Evolutionary conservation across 2,888 invertebrate species (phyloP).

Genomic region (Philonicus albiceps): DNA sequence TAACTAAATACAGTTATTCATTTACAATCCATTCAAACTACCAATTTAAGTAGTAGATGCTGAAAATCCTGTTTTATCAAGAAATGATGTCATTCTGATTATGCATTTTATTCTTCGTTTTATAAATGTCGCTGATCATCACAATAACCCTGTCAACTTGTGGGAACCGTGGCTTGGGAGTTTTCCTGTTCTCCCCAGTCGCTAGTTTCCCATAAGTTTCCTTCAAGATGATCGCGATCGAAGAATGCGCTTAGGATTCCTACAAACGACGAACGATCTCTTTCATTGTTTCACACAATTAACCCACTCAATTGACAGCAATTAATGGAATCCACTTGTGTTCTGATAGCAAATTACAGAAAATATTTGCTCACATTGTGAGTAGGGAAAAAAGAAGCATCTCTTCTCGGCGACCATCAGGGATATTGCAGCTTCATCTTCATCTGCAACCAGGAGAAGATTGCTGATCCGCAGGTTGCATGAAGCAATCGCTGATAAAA

Average conservation of each 20-base stretch:
- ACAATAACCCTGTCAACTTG: not conserved
- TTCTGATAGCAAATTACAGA: not conserved
- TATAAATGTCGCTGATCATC: not conserved
- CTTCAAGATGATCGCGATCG: not conserved
- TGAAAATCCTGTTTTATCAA: not conserved
- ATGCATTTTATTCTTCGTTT: not conserved
- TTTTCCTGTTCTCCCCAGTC: not conserved
- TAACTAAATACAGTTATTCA: too few species aligned
- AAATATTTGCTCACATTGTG: constrained; percentile 22
- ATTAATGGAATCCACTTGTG: constrained; percentile 50
- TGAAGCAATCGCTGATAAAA: not conserved
- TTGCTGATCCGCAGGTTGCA: not conserved
- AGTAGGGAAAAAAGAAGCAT: not conserved
- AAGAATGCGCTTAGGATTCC: constrained; percentile 39
- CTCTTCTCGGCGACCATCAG: not conserved
- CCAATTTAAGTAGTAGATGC: not conserved
- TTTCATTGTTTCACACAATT: constrained; percentile 51
- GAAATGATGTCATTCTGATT: not conserved
- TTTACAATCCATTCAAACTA: too few species aligned
- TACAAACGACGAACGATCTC: constrained; percentile 41
- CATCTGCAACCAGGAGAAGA: not conserved
- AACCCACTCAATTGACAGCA: constrained; percentile 53
- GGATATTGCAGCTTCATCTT: not conserved
- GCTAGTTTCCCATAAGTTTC: not conserved
- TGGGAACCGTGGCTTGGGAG: not conserved